These are phyloP conservation scores for Neopipo cinnamomea DNA, from an alignment of 2,113 vertebrate genomes.

Conservation along the genomic window DNA sequence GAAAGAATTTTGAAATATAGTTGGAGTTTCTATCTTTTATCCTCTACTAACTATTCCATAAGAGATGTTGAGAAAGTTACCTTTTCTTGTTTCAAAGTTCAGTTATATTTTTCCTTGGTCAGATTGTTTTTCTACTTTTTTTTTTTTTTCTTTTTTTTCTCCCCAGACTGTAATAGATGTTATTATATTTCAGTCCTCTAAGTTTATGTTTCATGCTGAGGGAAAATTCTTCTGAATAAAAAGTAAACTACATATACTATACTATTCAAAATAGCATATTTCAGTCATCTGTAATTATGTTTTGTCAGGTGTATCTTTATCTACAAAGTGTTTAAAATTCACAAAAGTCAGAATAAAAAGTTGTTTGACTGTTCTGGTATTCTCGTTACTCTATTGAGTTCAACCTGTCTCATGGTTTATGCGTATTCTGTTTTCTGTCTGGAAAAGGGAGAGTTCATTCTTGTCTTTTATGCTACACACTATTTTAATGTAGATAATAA, in stretches of 20 bases:
- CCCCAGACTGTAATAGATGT: neutral
- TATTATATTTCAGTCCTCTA: neutral
- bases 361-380: neutral
- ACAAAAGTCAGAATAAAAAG: neutral
- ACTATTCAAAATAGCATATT: neutral
- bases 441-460: neutral
- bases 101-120: neutral
- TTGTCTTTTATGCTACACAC: neutral
- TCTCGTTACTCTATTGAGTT: neutral
- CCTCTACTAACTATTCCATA: conserved; percentile 2
- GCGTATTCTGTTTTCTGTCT: neutral
- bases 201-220: neutral
- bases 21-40: conserved; percentile 10
- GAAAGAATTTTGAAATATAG: neutral
- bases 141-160: neutral
- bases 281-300: conserved; percentile 5
- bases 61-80: neutral
- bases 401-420: neutral
- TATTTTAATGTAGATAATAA: neutral
- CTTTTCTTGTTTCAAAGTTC: conserved; percentile 34
- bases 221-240: neutral
- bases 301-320: neutral
- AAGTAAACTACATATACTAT: neutral
- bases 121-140: neutral
- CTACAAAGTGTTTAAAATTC: neutral